Conservation (phyloP, 2,797 vertebrate species). For the Dicrostonyx torquatus region DNA sequence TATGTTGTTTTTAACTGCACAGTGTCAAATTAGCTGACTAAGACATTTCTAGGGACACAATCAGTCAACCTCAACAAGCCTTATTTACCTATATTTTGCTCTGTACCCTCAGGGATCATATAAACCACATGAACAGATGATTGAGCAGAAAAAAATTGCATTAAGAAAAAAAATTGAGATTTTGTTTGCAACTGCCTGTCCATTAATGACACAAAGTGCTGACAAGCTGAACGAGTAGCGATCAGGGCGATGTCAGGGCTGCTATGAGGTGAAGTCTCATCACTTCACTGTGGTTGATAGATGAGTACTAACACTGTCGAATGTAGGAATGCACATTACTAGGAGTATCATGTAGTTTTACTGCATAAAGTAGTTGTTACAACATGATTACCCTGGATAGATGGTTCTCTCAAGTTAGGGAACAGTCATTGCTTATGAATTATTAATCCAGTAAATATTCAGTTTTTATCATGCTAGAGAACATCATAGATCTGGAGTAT, state of each 20-base stretch:
- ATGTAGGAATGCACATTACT: conserved; percentile 66
- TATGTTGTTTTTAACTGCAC: background rate
- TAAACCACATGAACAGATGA: conserved; percentile 53
- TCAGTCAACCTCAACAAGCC: conserved; percentile 47
- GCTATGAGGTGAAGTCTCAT: conserved; percentile 79
- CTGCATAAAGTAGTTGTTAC: conserved; percentile 56
- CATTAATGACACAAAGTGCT: conserved; percentile 79
- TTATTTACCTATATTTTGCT: conserved; percentile 74
- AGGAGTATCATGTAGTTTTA: conserved; percentile 65
- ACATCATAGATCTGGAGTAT: conserved; percentile 52
- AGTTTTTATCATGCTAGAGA: conserved; percentile 64
- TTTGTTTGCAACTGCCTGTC: conserved; percentile 70
- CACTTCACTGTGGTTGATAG: conserved; percentile 77
- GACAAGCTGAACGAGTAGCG: conserved; percentile 76
- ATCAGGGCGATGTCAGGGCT: conserved; percentile 73
- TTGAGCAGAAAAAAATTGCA: conserved; percentile 64
- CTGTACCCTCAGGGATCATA: conserved; percentile 47
- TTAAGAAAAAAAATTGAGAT: conserved; percentile 68
- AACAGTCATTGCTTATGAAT: conserved; percentile 76
- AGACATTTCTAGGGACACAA: background rate
- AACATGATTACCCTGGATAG: conserved; percentile 48
- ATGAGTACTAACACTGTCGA: conserved; percentile 77
- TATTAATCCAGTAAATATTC: conserved; percentile 77
- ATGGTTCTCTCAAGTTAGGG: conserved; percentile 54
- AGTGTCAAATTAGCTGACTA: conserved; percentile 19